Conservation (phyloP, 2,113 vertebrate genomes). For the Colistium nudipinnis region DNA sequence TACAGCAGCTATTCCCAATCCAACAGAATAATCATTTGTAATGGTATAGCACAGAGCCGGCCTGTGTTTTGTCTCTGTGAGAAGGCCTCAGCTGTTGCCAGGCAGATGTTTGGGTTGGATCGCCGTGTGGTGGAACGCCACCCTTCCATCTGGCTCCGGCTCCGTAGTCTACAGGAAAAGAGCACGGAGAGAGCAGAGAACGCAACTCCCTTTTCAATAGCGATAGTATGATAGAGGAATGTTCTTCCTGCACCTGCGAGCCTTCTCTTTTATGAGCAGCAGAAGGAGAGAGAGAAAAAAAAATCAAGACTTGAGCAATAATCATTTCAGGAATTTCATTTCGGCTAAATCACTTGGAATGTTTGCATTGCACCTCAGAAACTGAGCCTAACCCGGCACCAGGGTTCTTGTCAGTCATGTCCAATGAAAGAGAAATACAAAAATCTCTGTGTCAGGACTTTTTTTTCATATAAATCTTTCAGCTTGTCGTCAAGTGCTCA, state of each 20-base stretch:
- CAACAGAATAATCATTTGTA: conserved; percentile 62
- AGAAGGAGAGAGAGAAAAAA: conserved; percentile 14
- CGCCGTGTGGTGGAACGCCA: conserved; percentile 50
- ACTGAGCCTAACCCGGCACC: conserved; percentile 7
- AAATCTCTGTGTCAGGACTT: conserved; percentile 16
- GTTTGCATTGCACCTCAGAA: conserved; percentile 64
- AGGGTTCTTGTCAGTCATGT: conserved; percentile 43
- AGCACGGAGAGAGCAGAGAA: conserved; percentile 61
- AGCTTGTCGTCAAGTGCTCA: neutral
- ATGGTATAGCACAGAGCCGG: conserved; percentile 44
- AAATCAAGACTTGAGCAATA: conserved; percentile 58
- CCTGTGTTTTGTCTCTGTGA: conserved; percentile 66
- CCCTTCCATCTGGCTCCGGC: conserved; percentile 65
- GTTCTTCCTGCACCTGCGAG: conserved; percentile 67
- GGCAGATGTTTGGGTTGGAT: conserved; percentile 75
- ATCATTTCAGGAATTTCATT: conserved; percentile 76
- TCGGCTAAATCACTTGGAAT: conserved; percentile 66
- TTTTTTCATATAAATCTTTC: conserved; percentile 15
- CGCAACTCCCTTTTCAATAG: conserved; percentile 58
- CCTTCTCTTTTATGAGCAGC: conserved; percentile 62
- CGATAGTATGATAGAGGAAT: conserved; percentile 52
- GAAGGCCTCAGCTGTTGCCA: conserved; percentile 55
- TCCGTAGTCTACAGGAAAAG: conserved; percentile 62
- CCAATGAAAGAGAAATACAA: conserved; percentile 34
- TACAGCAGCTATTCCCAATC: conserved; percentile 43